Conservation (phyloP, 2,113 vertebrate species). For the Elaphurus davidianus region DNA sequence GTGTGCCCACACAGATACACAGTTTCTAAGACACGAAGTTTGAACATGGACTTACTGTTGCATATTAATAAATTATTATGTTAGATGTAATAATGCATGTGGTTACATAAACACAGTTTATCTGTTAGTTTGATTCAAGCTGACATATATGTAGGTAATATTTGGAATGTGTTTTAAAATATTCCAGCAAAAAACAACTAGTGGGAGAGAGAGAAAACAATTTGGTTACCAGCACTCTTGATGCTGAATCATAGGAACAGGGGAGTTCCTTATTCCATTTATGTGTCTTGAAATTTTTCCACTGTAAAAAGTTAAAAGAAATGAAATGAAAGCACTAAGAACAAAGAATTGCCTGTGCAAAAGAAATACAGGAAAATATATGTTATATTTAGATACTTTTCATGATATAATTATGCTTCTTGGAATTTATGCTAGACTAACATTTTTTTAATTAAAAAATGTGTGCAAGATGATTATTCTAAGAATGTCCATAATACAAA, state of each 20-base stretch:
- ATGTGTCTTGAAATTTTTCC: not conserved
- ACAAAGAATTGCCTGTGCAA: not conserved
- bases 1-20: not conserved
- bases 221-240: not conserved
- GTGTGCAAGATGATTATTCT: not conserved
- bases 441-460: not conserved
- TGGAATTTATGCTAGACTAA: not conserved
- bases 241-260: not conserved
- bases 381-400: not conserved
- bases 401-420: not conserved
- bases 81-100: not conserved
- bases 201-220: not conserved
- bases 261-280: not conserved
- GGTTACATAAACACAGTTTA: not conserved
- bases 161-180: conserved; percentile 14
- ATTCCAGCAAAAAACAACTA: not conserved
- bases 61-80: conserved; percentile 25
- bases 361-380: not conserved
- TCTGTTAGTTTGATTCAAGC: not conserved
- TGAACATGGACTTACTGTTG: not conserved
- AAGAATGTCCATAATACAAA: not conserved
- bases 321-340: not conserved
- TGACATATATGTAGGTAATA: not conserved
- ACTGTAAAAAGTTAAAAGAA: not conserved
- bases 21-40: not conserved